Base-by-base conservation (phyloP, 2,888 invertebrate genomes). In the Hirtodrosophila duncani region DNA sequence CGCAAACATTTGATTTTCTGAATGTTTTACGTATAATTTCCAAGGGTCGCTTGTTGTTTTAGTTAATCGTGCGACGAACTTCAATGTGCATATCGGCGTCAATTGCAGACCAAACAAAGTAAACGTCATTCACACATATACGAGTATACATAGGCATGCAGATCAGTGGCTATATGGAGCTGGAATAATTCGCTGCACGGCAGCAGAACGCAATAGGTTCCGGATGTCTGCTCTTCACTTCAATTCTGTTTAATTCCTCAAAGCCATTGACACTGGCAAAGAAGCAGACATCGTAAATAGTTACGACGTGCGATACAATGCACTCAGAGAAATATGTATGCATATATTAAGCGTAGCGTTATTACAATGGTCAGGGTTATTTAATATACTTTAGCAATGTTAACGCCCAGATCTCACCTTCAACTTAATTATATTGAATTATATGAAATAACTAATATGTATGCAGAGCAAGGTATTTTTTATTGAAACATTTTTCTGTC, bases 41-140 rank as follows among this genome's bases (percentile, higher is more conserved):
- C n/a, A n/a, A n/a, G n/a, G n/a, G n/a, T n/a, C 3, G 39, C 31
- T 53, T 53, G 69, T 68, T 80, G 69, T 29, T 53, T 68, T 72
- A 59, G 64, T 78, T 77, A 72, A 78, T 82, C 82, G 78, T 65
- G 61, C 78, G 63, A 67, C 74, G 82, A 77, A 68, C 82, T 63
- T 71, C 61, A 59, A 57, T 50, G 63, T 48, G n/a, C 56, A 42
- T 56, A 39, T 58, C 44, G 42, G 14, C 49, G 30, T 43, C 37
- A 65, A 61, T 63, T 48, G 50, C 50, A 62, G 42, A 17, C 42
- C 56, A 67, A 56, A 44, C 53, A 44, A 60, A 20, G 27, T 20
- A 41, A 53, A 39, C 44, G 24, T 14, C 42, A 48, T 13, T 44
- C 10, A 41, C 24, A 39, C 20, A 9, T 29, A 57, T 49, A 30